These are phyloP conservation scores for Ormia ochracea DNA, from an alignment of 2,888 invertebrate genomes.

Conservation along the genomic window DNA sequence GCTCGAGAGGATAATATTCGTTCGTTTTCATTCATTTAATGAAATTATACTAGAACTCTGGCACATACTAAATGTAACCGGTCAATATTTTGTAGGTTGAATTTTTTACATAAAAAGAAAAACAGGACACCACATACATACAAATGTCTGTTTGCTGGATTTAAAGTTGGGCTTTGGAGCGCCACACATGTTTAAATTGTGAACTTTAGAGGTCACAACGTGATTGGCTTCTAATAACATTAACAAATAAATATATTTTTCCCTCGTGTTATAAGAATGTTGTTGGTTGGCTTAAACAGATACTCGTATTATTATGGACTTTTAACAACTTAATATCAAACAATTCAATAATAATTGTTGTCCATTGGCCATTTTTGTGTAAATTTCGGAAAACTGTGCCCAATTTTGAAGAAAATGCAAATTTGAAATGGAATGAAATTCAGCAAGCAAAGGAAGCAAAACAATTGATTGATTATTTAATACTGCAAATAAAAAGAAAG, in stretches of 20 bases:
- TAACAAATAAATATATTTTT: conserved; percentile 2
- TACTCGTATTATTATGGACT: conserved; percentile 40
- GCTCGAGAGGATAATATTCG: conserved; percentile 14
- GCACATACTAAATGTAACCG: conserved; percentile 21
- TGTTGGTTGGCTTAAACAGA: conserved; percentile 8
- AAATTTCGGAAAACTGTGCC: neutral
- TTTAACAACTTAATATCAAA: conserved; percentile 51
- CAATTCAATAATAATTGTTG: neutral
- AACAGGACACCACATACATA: neutral
- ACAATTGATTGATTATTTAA: too few relatives aligned
- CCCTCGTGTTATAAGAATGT: neutral
- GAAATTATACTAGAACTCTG: neutral
- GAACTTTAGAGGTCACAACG: conserved; percentile 64
- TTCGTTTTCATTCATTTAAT: neutral
- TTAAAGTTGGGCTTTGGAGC: conserved; percentile 31
- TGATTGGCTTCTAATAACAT: conserved; percentile 61
- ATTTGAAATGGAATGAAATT: too few relatives aligned
- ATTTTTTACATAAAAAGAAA: conserved; percentile 16
- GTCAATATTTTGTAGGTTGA: conserved; percentile 53
- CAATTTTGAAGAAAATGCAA: too few relatives aligned
- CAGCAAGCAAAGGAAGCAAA: too few relatives aligned
- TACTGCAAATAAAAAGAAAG: too few relatives aligned
- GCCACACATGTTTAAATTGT: conserved; percentile 60
- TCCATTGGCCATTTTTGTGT: neutral
- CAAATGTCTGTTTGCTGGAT: neutral